Percentiles rank a stretch among this genome's conserved stretches.
Conservation (phyloP, 2,888 invertebrate genomes). For the Seira ritae region DNA sequence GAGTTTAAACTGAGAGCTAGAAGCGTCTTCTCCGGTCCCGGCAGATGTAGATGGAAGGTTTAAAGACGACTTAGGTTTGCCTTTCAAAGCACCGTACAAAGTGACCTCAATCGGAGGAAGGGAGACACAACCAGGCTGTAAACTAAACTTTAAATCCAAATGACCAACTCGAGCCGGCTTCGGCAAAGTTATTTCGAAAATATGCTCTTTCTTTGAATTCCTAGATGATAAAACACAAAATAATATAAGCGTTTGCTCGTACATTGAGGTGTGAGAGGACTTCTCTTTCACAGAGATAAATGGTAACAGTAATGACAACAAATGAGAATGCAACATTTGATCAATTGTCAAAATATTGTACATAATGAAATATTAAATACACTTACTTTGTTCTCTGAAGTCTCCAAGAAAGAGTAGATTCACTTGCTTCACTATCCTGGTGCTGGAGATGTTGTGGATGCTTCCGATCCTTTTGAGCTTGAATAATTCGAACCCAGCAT, state of each 20-base stretch:
- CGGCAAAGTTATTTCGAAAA: conserved; percentile 91
- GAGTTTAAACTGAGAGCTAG: conserved; percentile 57
- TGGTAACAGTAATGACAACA: no score
- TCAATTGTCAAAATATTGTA: no score
- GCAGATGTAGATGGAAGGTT: conserved; percentile 51
- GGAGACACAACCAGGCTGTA: conserved; percentile 86
- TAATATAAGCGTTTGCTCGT: conserved; percentile 12
- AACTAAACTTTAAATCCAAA: conserved; percentile 89
- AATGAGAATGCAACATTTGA: no score
- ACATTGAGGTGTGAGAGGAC: not conserved
- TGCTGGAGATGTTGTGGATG: conserved; percentile 88
- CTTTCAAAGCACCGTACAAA: conserved; percentile 74
- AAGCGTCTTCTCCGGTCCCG: conserved; percentile 67
- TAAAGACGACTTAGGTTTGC: conserved; percentile 26
- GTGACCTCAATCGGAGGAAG: conserved; percentile 89
- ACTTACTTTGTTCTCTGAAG: conserved; percentile 73
- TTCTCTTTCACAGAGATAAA: no score
- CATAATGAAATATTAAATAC: conserved; percentile 3
- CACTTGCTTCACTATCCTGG: conserved; percentile 69
- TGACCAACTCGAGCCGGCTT: conserved; percentile 89
- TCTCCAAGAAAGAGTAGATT: conserved; percentile 85
- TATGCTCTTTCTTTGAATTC: conserved; percentile 94
- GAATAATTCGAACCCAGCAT: conserved; percentile 95
- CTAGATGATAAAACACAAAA: no score
- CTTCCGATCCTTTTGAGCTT: conserved; percentile 91